Evolutionary conservation across 2,113 vertebrate genomes (phyloP).

Genomic region (Suncus etruscus): DNA sequence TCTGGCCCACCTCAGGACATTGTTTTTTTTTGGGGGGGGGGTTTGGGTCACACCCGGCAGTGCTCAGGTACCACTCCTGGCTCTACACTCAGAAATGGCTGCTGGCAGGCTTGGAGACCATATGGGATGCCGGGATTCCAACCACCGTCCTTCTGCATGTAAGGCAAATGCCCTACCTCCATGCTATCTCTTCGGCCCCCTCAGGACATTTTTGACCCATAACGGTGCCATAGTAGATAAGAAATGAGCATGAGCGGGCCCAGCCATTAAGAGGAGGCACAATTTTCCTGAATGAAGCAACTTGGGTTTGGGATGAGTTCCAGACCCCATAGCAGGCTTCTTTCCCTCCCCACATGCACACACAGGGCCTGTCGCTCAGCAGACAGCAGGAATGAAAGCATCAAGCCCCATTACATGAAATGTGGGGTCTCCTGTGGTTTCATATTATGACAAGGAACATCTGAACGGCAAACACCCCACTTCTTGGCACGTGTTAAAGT

Average conservation of each 20-base stretch:
- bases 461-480: conserved; percentile 57
- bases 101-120: no score
- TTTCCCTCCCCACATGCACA: no score
- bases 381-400: neutral
- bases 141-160: no score
- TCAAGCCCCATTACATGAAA: neutral
- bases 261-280: neutral
- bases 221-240: neutral
- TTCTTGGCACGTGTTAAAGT: conserved; percentile 60
- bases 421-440: conserved; percentile 27
- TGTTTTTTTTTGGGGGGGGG: no score
- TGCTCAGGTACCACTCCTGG: no score
- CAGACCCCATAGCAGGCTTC: neutral
- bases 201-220: neutral
- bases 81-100: no score
- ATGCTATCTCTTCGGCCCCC: no score
- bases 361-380: neutral
- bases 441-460: conserved; percentile 55
- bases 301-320: neutral
- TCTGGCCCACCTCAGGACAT: no score
- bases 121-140: no score
- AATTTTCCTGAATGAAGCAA: neutral
- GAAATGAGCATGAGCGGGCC: neutral
- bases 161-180: no score
- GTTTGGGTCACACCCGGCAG: no score